These are phyloP conservation scores for Hydrocynus forskahlii DNA, from an alignment of 2,797 vertebrate genomes.

Conservation along the genomic window DNA sequence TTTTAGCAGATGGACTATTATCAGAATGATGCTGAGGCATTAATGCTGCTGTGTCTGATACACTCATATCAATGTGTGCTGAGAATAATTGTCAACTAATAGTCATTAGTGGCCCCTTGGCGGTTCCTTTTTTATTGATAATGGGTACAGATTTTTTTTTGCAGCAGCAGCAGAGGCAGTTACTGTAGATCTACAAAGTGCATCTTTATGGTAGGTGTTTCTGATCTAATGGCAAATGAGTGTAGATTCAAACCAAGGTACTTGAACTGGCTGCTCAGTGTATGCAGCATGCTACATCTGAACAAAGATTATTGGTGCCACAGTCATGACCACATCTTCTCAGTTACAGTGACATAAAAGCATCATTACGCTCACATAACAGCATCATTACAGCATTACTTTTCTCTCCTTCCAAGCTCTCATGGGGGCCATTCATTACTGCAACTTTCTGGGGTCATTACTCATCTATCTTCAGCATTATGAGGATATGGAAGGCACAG, in stretches of 20 bases:
- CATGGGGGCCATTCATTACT: not conserved
- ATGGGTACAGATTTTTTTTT: not conserved
- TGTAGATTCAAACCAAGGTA: not conserved
- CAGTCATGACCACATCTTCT: not conserved
- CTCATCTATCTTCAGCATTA: not conserved
- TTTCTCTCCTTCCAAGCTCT: not conserved
- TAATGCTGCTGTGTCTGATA: not conserved
- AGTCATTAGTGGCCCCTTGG: not conserved
- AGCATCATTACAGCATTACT: not conserved
- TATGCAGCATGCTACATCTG: not conserved
- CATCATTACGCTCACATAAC: constrained; percentile 9
- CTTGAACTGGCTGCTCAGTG: not conserved
- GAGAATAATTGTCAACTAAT: not conserved
- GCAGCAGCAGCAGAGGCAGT: too few species aligned
- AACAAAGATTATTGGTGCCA: not conserved
- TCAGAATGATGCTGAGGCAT: not conserved
- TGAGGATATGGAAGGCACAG: not conserved
- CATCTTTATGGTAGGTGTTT: not conserved
- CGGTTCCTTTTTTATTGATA: not conserved
- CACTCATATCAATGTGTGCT: too few species aligned
- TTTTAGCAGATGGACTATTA: not conserved
- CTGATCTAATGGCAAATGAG: not conserved
- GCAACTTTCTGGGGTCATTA: not conserved
- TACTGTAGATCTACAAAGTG: not conserved
- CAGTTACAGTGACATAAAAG: not conserved